These are phyloP conservation scores for Phoxinus dragarum DNA, from an alignment of 2,797 vertebrate species.

Conservation along the genomic window DNA sequence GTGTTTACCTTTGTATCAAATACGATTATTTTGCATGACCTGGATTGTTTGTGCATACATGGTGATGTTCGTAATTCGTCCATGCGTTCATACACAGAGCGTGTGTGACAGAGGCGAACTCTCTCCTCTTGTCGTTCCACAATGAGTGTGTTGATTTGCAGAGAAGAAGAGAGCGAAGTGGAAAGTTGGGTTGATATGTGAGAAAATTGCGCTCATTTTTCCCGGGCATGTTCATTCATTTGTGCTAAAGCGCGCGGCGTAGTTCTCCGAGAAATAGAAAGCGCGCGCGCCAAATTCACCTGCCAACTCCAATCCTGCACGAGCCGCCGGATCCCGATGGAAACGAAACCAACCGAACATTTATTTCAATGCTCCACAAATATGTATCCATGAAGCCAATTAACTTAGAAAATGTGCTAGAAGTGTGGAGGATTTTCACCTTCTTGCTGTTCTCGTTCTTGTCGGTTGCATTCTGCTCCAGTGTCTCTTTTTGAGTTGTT, in stretches of 20 bases:
- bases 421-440: not conserved
- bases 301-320: conserved; percentile 81
- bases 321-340: conserved; percentile 35
- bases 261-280: conserved; percentile 73
- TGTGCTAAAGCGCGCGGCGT: conserved; percentile 67
- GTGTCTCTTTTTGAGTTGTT: not conserved
- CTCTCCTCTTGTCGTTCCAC: conserved; percentile 20
- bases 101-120: conserved; percentile 5
- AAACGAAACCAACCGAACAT: conserved; percentile 59
- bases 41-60: not conserved
- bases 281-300: conserved; percentile 74
- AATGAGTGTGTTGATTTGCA: conserved; percentile 45
- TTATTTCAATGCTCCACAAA: conserved; percentile 41
- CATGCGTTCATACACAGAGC: not conserved
- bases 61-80: not conserved
- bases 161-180: conserved; percentile 14
- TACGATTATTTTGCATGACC: not conserved
- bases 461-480: not conserved
- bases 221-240: conserved; percentile 79
- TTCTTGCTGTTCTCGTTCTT: not conserved
- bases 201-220: conserved; percentile 71
- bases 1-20: not conserved
- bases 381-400: conserved; percentile 23
- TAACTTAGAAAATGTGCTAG: conserved; percentile 5
- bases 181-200: conserved; percentile 69